Evolutionary conservation across 2,888 invertebrate species (phyloP).

Genomic region (Ypsolopha sequella): DNA sequence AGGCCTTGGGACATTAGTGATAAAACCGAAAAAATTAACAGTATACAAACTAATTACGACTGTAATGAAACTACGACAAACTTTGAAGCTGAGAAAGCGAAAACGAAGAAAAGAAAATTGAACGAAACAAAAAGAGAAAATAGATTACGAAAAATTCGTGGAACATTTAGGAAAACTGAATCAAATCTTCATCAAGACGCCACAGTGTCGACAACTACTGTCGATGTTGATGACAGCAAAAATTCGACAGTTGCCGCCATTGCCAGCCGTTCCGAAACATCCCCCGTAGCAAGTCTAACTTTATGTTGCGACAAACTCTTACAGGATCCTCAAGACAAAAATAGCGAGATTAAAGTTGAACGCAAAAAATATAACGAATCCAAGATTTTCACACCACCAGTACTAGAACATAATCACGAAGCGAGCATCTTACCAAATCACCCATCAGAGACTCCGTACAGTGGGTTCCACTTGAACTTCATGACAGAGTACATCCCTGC

Average conservation of each 20-base stretch:
- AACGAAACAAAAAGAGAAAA: conserved; percentile 45
- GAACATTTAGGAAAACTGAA: conserved; percentile 44
- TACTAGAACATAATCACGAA: background rate
- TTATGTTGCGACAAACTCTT: conserved; percentile 51
- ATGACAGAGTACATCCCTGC: conserved; percentile 49
- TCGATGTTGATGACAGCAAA: conserved; percentile 31
- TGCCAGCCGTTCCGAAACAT: conserved; percentile 13
- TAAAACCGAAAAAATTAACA: conserved; percentile 19
- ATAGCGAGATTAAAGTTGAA: conserved; percentile 16
- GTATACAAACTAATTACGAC: conserved; percentile 11
- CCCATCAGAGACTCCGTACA: conserved; percentile 1
- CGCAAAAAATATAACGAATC: background rate
- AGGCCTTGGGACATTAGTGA: conserved; percentile 73
- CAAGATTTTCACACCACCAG: background rate
- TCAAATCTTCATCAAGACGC: conserved; percentile 59
- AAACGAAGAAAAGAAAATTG: conserved; percentile 26
- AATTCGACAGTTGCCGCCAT: conserved; percentile 11
- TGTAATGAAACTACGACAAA: conserved; percentile 18
- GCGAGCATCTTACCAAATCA: conserved; percentile 7
- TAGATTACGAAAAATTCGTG: conserved; percentile 57
- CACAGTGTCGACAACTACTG: conserved; percentile 70
- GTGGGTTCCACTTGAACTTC: conserved; percentile 26
- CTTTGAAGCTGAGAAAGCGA: conserved; percentile 15
- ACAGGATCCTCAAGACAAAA: conserved; percentile 26
- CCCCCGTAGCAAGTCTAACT: conserved; percentile 48